Evolutionary conservation across 2,888 invertebrate genomes (phyloP), one percentile per base, ranked within the genome.

Genomic region (Standfussiana lucernea): DNA sequence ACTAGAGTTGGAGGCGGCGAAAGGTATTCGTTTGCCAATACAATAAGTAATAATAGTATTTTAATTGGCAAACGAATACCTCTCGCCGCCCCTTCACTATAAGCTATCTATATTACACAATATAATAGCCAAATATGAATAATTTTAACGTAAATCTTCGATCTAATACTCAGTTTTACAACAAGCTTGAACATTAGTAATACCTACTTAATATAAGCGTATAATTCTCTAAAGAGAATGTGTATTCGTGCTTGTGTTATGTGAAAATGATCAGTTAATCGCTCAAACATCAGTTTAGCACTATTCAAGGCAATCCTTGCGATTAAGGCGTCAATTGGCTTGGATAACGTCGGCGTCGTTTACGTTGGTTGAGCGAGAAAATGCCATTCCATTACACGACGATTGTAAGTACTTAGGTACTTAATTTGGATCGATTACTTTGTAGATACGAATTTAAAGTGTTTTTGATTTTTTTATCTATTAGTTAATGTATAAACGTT

Each of bases 261-360:
- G 75, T 79, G 75, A 83, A 65, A 85, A 83, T 78, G 64, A 76
- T 86, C 73, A 73, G 65, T 40, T 73, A 75, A 84, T 86, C 71
- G 79, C 21, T 83, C 32, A 68, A 73, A 83, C 77, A 77, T 65
- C 80, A 70, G 64, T 77, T 72, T 72, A 75, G 61, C 73, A 72
- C 75, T 77, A 74, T 82, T 85, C 77, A 56, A 80, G 77, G 72
- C 75, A 73, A 82, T 85, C 77, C 62, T 66, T 32, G 65, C 75
- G 69, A 87, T 82, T 77, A 86, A 74, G 50, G 75, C 82, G 69
- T 76, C 82, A 72, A 75, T 79, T 86, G 75, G 69, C 68, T 77
- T 42, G 79, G 72, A 87, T 82, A 82, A 72, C 75, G 75, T 74
- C 35, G 47, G 37, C 37, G 35, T 53, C 82, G 66, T 53, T 68